Evolutionary conservation across 2,888 invertebrate genomes (phyloP), one percentile per base, ranked within the genome.

Genomic region (Drosophila colorata): DNA sequence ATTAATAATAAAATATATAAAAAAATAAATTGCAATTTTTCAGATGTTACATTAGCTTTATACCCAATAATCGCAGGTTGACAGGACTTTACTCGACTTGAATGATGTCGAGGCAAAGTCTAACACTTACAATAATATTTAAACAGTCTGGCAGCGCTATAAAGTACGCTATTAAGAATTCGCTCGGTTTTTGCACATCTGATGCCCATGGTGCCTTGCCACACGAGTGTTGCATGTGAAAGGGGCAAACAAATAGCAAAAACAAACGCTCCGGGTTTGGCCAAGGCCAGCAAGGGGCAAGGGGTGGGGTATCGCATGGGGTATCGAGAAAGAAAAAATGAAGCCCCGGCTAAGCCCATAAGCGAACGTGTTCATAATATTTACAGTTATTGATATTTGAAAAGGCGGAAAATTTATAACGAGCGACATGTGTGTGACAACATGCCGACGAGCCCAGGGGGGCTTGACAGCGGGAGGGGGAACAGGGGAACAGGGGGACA

Each of bases 381-480:
- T 90, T 90, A 90, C 90, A 86, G 91, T 91, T 90, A 90, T 90
- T 91, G 90, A 90, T 90, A 90, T 91, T 90, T 91, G 91, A 91
- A 90, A 91, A 90, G 90, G 90, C 91, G 90, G 91, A 90, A 90
- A 90, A 90, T 90, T 90, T 91, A 88, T 90, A 90, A 89, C 89
- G 74, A 88, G 80, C 90, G 89, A 88, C 84, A 86, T 86, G 86
- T 87, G 86, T 87, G 85, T 78, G 87, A 88, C 87, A 88, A 89
- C 86, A 79, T 73, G 75, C 78, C 78, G 81, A 49, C 41, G 40
- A 20, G 18, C 13, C 35, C 40, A 18, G 20, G 14, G n/a, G n/a
- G 38, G 18, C 14, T 14, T 64, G 28, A 4, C 37, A 35, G 14
- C 5, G 13, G 13, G 49, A 11, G 38, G 28, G 37, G 20, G n/a